These are phyloP conservation scores for Turnix velox DNA, from an alignment of 2,113 vertebrate genomes.

Conservation along the genomic window DNA sequence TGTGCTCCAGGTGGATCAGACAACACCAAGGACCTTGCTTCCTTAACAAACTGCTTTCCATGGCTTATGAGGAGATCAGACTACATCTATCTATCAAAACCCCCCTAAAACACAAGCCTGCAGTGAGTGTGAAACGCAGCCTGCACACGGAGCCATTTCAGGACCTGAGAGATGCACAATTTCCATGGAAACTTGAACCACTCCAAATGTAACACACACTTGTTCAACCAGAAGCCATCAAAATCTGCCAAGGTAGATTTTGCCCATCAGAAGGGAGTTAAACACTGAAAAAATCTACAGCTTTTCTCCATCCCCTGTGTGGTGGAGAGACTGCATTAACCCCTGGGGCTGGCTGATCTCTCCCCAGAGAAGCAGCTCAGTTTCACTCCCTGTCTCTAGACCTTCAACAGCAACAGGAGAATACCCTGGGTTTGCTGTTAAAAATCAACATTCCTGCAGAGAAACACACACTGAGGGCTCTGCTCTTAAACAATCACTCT, in stretches of 20 bases:
- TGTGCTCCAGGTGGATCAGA: rapidly evolving
- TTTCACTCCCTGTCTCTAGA: neutral
- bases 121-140: neutral
- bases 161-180: slow-evolving; percentile 1
- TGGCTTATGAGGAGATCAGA: neutral
- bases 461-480: neutral
- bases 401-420: rapidly evolving
- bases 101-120: neutral
- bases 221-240: neutral
- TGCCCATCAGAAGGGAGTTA: neutral
- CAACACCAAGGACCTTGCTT: neutral
- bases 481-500: neutral
- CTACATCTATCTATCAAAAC: neutral
- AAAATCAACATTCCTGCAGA: neutral
- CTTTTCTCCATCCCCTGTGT: no score
- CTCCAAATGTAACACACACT: neutral
- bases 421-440: neutral
- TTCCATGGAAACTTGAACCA: slow-evolving; percentile 57
- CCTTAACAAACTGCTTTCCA: neutral
- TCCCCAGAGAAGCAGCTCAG: neutral
- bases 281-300: neutral
- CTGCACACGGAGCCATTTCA: neutral
- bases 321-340: neutral
- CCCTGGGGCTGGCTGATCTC: neutral
- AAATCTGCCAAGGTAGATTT: slow-evolving; percentile 7